Evolutionary conservation across 2,888 invertebrate genomes (phyloP).

Genomic region (Hipparchia sbordonii): DNA sequence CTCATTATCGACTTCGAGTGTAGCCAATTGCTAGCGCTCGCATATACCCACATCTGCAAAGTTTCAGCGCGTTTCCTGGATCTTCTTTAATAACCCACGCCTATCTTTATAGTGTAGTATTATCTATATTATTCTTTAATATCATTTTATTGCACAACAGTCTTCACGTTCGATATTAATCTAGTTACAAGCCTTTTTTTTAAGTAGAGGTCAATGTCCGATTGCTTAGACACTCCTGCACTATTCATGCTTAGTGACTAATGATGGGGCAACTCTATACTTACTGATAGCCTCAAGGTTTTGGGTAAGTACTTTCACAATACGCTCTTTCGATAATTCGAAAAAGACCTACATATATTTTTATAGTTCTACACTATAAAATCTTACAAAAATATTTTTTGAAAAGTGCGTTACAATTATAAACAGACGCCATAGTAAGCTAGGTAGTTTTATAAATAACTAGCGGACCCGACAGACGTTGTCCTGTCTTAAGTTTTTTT

Average conservation of each 20-base stretch:
- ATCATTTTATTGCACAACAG: neutral
- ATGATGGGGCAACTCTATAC: constrained; percentile 3
- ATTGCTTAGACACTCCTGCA: constrained; percentile 31
- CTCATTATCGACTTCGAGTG: too few relatives aligned
- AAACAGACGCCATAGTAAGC: too few relatives aligned
- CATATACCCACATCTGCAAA: too few relatives aligned
- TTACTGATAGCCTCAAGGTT: constrained; percentile 13
- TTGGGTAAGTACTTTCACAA: neutral
- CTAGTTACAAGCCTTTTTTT: constrained; percentile 15
- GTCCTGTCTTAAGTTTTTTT: too few relatives aligned
- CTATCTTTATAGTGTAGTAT: too few relatives aligned
- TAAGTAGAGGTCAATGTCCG: constrained; percentile 30
- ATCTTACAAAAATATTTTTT: neutral
- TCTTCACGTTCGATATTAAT: constrained; percentile 19
- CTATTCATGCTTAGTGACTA: constrained; percentile 25
- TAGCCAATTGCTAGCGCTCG: too few relatives aligned
- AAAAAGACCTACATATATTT: neutral
- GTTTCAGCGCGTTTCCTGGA: too few relatives aligned
- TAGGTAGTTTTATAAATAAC: neutral
- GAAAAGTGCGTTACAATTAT: too few relatives aligned
- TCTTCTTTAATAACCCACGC: too few relatives aligned
- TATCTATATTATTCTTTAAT: neutral
- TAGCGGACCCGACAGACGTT: too few relatives aligned
- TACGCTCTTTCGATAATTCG: neutral
- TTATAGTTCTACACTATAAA: neutral